These are phyloP conservation scores for Sinosuthora webbiana DNA, from an alignment of 2,113 vertebrate genomes.

Conservation along the genomic window DNA sequence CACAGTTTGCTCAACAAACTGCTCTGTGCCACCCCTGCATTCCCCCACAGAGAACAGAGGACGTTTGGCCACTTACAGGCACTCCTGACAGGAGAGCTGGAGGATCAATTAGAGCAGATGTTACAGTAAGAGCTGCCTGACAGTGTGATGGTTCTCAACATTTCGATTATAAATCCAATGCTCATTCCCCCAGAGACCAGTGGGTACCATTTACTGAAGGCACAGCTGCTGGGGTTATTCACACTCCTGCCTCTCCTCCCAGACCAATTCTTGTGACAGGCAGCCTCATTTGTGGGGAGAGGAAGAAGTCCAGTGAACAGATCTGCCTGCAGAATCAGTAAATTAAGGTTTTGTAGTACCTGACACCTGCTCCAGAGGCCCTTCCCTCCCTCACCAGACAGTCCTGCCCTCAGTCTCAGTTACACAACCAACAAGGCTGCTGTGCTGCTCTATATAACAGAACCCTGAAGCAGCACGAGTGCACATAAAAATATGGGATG, in stretches of 20 bases:
- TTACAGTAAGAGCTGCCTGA: not conserved
- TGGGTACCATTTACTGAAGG: not conserved
- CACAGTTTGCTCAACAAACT: not conserved
- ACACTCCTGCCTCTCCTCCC: not conserved
- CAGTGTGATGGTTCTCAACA: not conserved
- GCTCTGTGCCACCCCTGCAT: not conserved
- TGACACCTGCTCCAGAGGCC: not conserved
- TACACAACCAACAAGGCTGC: not conserved
- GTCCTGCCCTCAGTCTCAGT: not conserved
- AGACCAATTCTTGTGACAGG: not conserved
- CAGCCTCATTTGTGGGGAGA: not conserved
- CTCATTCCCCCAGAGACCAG: not conserved
- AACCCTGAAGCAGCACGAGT: fast-evolving
- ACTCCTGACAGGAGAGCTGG: not conserved
- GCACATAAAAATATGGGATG: not conserved
- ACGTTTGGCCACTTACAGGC: not conserved
- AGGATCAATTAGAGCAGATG: not conserved
- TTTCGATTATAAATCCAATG: not conserved
- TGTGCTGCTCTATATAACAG: not conserved
- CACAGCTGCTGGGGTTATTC: not conserved
- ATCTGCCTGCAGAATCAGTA: not conserved
- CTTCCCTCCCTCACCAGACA: not conserved
- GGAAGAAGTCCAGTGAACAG: not conserved
- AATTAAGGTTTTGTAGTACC: not conserved
- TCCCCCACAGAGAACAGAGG: not conserved